Evolutionary conservation across 2,797 vertebrate genomes (phyloP).

Genomic region (Philypnodon macrostomus): DNA sequence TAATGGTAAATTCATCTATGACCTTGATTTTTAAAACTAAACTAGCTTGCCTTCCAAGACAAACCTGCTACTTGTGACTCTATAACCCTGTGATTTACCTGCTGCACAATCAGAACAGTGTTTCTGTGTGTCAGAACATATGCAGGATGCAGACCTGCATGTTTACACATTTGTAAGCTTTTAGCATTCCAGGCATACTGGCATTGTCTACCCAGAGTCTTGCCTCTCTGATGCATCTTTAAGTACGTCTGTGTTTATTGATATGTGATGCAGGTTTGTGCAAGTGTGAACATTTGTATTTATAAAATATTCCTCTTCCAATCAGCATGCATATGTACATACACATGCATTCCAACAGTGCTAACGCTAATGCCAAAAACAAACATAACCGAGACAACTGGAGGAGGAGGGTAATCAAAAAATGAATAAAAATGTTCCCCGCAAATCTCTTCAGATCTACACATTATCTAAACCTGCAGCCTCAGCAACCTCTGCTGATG

Average conservation of each 20-base stretch:
- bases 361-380: slow-evolving; percentile 73
- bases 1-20: background rate
- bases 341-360: slow-evolving; percentile 56
- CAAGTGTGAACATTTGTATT: slow-evolving; percentile 56
- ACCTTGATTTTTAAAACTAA: slow-evolving; percentile 2
- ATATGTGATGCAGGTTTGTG: slow-evolving; percentile 39
- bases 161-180: slow-evolving; percentile 54
- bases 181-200: slow-evolving; percentile 56
- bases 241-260: slow-evolving; percentile 56
- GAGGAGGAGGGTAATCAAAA: slow-evolving; percentile 77
- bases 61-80: too few relatives aligned
- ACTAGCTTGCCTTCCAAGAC: too few relatives aligned
- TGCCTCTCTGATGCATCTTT: slow-evolving; percentile 61
- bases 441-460: slow-evolving; percentile 82
- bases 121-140: slow-evolving; percentile 35
- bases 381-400: slow-evolving; percentile 76
- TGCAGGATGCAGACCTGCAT: slow-evolving; percentile 48
- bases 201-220: slow-evolving; percentile 35
- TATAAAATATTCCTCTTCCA: slow-evolving; percentile 68
- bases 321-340: slow-evolving; percentile 74
- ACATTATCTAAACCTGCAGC: slow-evolving; percentile 82
- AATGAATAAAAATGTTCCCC: slow-evolving; percentile 86
- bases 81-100: background rate
- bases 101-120: slow-evolving; percentile 14
- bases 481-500: slow-evolving; percentile 76